Evolutionary conservation across 2,888 invertebrate species (phyloP).

Genomic region (Eudasyphora cyanicolor): DNA sequence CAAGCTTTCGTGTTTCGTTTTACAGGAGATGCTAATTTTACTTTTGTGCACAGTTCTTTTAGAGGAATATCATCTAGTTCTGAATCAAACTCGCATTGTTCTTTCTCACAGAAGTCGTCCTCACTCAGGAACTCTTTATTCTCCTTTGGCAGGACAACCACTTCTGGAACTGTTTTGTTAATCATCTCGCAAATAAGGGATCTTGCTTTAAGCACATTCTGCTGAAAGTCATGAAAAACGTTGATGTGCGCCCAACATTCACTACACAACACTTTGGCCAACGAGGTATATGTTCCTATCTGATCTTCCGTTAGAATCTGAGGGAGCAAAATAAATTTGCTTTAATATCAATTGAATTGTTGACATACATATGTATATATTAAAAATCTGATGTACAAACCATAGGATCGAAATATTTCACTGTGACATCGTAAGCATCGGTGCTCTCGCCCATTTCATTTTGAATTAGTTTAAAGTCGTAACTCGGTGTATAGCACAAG

Average conservation of each 20-base stretch:
- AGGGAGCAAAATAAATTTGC: background rate
- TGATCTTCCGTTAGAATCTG: slow-evolving; percentile 14
- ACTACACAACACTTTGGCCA: background rate
- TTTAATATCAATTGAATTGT: background rate
- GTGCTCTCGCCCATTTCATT: slow-evolving; percentile 34
- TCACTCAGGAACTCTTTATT: background rate
- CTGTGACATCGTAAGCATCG: slow-evolving; percentile 51
- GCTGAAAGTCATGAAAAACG: slow-evolving; percentile 10
- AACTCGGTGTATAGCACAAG: slow-evolving; percentile 42
- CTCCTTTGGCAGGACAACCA: background rate
- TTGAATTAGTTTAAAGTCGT: background rate
- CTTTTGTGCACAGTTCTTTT: background rate
- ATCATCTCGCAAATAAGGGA: background rate
- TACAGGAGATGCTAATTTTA: too few relatives aligned
- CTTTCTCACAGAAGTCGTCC: background rate
- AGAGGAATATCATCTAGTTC: background rate
- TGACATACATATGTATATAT: background rate
- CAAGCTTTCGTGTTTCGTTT: background rate
- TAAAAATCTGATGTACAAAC: background rate
- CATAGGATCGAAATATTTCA: slow-evolving; percentile 56
- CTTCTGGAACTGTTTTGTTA: background rate
- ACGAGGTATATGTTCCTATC: background rate
- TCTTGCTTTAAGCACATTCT: background rate
- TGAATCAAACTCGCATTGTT: background rate
- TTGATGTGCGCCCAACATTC: slow-evolving; percentile 14